A percentile compares a stretch with the other conserved stretches of the same genome.
Evolutionary conservation across 2,888 invertebrate genomes (phyloP).

Genomic region (Zootermopsis nevadensis): DNA sequence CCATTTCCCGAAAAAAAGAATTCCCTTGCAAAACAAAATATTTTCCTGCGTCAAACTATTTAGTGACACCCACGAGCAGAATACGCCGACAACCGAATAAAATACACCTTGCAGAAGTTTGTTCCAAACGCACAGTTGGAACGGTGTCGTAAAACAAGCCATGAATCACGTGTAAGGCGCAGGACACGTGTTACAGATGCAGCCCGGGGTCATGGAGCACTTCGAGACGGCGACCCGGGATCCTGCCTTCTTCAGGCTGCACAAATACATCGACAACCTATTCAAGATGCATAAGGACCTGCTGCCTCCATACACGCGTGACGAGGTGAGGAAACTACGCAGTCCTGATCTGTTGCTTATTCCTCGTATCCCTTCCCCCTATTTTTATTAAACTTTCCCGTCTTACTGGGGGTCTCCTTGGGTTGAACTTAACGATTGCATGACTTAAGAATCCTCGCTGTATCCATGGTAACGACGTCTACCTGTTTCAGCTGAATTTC

Average conservation of each 20-base stretch:
- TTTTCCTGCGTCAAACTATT: too few species aligned
- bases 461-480: too few species aligned
- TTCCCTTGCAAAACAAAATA: too few species aligned
- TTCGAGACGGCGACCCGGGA: conserved; percentile 59
- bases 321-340: conserved; percentile 51
- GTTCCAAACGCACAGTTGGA: conserved; percentile 52
- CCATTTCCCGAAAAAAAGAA: neutral
- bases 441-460: too few species aligned
- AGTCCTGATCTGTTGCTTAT: too few species aligned
- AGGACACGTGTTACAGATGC: conserved; percentile 53
- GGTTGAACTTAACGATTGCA: neutral
- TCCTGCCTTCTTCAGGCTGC: conserved; percentile 59
- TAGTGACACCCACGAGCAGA: too few species aligned
- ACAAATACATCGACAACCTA: conserved; percentile 58
- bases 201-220: conserved; percentile 59
- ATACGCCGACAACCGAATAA: too few species aligned
- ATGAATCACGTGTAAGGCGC: too few species aligned
- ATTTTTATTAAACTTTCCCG: too few species aligned
- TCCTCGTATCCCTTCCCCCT: too few species aligned
- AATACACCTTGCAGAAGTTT: too few species aligned
- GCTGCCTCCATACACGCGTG: conserved; percentile 56
- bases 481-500: conserved; percentile 44
- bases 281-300: conserved; percentile 58
- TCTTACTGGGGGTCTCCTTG: neutral
- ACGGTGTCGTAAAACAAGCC: too few species aligned